Evolutionary conservation across 2,797 vertebrate species (phyloP), one percentile per base, ranked within the genome.

Genomic region (Microctenopoma lineatum): DNA sequence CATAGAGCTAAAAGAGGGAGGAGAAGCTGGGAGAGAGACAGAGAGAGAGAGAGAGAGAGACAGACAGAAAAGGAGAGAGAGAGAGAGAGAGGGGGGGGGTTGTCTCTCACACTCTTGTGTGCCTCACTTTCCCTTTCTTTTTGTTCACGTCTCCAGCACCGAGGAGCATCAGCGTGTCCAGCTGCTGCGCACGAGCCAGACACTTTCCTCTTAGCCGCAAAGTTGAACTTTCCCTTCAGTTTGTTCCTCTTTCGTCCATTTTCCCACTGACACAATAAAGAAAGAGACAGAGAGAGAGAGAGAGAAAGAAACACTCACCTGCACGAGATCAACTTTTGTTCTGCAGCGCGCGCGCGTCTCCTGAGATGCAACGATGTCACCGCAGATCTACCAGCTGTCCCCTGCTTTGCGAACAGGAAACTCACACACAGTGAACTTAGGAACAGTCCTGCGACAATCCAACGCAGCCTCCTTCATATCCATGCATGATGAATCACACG

Each of bases 61-160:
- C 61, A 45, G 53, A 67, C 52, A 51, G 59, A 38, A 60, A 73
- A 47, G 36, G 65, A 57, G 79, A 18, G 67, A 57, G 51, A 46
- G 92, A 85, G 84, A 79, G 90, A 88, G 90, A 88, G 89, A 80
- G 84, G 79, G 90, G 87, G 90, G 88, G 89, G 80, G 89, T 46
- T 71, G 79, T 93, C 91, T 84, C 93, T 93, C 94, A 94, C 88
- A 65, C 32, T 73, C 58, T 15, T 46, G 70, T 39, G 63, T 94
- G 93, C 95, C 95, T 95, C 94, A 94, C 94, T 95, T 94, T 94
- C 93, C 92, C 92, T 95, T 95, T 94, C 90, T 93, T 93, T 95
- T 95, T 95, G 93, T 94, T 95, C 61, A 48, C 54, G 59, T 56
- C 65, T 78, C 64, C 72, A 69, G 53, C 62, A 69, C 56, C 62